Evolutionary conservation across 2,113 vertebrate species (phyloP).

Genomic region (Aldabrachelys gigantea): DNA sequence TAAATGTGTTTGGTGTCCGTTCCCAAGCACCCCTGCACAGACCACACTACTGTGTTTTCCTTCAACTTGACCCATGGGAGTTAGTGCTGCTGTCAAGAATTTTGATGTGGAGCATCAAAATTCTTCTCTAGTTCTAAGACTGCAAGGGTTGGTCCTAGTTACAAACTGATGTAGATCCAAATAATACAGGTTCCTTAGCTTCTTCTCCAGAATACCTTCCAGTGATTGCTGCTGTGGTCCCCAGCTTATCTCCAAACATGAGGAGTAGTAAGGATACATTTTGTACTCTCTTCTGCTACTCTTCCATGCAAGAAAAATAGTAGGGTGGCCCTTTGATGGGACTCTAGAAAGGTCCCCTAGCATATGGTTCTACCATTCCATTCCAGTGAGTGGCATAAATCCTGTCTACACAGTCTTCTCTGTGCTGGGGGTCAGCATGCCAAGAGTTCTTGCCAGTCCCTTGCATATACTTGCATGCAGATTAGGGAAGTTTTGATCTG

Average conservation of each 20-base stretch:
- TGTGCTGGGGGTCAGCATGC: background rate
- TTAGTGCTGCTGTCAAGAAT: background rate
- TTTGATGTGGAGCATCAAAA: background rate
- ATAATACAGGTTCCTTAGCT: background rate
- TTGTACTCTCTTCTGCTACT: background rate
- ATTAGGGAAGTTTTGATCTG: background rate
- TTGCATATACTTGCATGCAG: background rate
- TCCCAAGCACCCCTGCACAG: background rate
- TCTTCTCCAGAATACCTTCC: background rate
- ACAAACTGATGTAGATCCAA: background rate
- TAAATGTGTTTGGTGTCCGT: constrained; percentile 52
- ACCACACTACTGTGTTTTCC: background rate
- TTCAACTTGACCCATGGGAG: background rate
- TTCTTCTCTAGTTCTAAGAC: background rate
- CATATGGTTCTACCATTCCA: constrained; percentile 42
- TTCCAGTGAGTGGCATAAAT: constrained; percentile 17
- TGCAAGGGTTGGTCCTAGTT: background rate
- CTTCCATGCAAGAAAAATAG: background rate
- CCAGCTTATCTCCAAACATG: background rate
- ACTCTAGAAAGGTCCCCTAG: background rate
- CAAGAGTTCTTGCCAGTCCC: background rate
- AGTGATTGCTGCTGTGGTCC: background rate
- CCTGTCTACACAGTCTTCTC: constrained; percentile 10
- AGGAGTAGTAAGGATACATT: background rate
- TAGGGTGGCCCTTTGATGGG: background rate